Conservation (phyloP, 2,888 invertebrate genomes). For the Glyphotaelius pellucidus region DNA sequence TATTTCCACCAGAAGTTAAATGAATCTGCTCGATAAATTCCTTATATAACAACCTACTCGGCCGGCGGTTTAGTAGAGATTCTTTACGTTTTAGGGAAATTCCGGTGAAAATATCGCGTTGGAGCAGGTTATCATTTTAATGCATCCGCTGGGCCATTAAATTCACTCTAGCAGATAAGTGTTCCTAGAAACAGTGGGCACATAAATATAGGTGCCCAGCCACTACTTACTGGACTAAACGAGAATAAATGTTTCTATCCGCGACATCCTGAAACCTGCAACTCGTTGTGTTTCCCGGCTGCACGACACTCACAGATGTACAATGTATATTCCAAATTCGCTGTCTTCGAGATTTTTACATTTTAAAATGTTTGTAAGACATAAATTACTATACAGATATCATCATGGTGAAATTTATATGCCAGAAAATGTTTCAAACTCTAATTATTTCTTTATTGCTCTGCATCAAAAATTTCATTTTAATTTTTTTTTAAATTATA, state of each 20-base stretch:
- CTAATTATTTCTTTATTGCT: not conserved
- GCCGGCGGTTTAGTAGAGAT: not conserved
- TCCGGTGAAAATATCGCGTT: conserved; percentile 7
- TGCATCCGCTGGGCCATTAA: conserved; percentile 29
- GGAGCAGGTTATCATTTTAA: conserved; percentile 26
- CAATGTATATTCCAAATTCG: not conserved
- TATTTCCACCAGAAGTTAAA: conserved; percentile 13
- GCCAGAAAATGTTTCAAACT: not conserved
- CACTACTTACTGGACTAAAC: too few relatives aligned
- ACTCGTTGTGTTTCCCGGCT: not conserved
- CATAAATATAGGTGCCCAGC: conserved; percentile 7
- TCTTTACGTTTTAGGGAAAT: not conserved
- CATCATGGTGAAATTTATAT: not conserved
- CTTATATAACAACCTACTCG: not conserved
- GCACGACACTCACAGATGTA: not conserved
- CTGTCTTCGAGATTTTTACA: not conserved
- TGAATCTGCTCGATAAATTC: not conserved
- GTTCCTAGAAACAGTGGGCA: conserved; percentile 9
- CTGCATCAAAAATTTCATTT: too few relatives aligned
- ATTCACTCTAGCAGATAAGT: conserved; percentile 27
- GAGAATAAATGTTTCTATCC: not conserved
- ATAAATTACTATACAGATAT: not conserved
- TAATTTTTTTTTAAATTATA: too few relatives aligned
- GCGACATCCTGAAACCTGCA: not conserved
- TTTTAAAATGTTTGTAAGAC: not conserved